phyloP scores from a whole-genome alignment of 2,888 invertebrate genomes.

The Drosophila affinis region DNA sequence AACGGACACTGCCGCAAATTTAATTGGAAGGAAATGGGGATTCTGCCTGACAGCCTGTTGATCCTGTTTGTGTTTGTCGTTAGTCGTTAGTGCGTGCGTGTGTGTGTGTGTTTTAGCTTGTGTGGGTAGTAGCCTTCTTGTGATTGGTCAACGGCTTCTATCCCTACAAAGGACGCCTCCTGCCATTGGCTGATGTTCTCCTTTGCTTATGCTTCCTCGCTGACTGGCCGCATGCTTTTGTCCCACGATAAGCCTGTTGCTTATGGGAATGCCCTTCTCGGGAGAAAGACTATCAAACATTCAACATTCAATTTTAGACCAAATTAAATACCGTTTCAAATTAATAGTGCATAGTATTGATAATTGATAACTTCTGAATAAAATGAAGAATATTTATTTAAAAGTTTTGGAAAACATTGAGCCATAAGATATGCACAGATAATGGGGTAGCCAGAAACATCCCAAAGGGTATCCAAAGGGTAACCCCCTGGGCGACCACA shows the following conservation, averaged over 20 bases:
- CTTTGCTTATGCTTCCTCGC: background rate
- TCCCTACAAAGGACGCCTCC: conserved; percentile 24
- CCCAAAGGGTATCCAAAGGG: background rate
- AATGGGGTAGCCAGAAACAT: background rate
- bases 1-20: conserved; percentile 4
- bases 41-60: conserved; percentile 40
- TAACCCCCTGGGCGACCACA: background rate
- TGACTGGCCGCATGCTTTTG: conserved; percentile 3
- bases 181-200: conserved; percentile 53
- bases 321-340: too few relatives aligned
- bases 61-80: conserved; percentile 53
- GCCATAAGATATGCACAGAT: background rate
- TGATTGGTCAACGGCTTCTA: conserved; percentile 56
- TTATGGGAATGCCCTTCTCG: conserved; percentile 4
- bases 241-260: conserved; percentile 21
- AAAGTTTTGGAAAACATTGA: too few relatives aligned
- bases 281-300: too few relatives aligned
- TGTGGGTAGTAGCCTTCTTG: background rate
- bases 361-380: too few relatives aligned
- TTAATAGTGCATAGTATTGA: too few relatives aligned
- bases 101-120: conserved; percentile 2
- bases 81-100: background rate
- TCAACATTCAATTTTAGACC: too few relatives aligned
- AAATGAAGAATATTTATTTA: too few relatives aligned
- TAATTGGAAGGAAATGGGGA: conserved; percentile 5